Evolutionary conservation across 1,140 invertebrate species (phyloP).

Genomic region (Rhagoletis zephyria): DNA sequence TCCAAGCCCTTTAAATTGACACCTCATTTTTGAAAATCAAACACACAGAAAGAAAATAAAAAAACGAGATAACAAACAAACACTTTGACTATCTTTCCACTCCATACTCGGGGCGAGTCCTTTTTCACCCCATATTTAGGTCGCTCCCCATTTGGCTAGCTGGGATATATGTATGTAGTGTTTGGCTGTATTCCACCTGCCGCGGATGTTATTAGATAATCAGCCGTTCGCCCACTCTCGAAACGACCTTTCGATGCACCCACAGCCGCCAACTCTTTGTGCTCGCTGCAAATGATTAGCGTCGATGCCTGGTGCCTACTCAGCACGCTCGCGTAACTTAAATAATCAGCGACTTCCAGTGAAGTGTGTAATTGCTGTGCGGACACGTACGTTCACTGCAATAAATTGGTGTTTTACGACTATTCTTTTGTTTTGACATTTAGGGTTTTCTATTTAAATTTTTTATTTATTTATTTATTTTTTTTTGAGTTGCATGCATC

Average conservation of each 20-base stretch:
- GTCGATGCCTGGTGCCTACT: not conserved
- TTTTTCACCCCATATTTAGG: too few species aligned
- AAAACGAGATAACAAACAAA: too few species aligned
- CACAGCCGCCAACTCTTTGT: not conserved
- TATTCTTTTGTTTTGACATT: constrained; percentile 14
- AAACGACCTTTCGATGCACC: not conserved
- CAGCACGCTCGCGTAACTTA: not conserved
- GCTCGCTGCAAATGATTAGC: not conserved
- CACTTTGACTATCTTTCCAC: too few species aligned
- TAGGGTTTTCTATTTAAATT: not conserved
- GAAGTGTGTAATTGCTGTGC: constrained; percentile 30
- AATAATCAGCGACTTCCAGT: not conserved
- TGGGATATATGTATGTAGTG: too few species aligned
- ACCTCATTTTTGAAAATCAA: too few species aligned
- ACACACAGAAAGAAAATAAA: too few species aligned
- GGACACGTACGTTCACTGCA: constrained; percentile 21
- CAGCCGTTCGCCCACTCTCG: not conserved
- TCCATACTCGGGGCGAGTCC: too few species aligned
- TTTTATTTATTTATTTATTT: not conserved
- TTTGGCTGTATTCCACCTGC: too few species aligned
- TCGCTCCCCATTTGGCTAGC: too few species aligned
- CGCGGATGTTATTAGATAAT: too few species aligned
- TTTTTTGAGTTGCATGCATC: not conserved
- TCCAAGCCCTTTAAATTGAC: too few species aligned
- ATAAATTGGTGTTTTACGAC: constrained; percentile 38